A percentile compares a stretch with the other conserved stretches of the same genome.
Evolutionary conservation across 2,113 vertebrate genomes (phyloP).

Genomic region (Chitala chitala): DNA sequence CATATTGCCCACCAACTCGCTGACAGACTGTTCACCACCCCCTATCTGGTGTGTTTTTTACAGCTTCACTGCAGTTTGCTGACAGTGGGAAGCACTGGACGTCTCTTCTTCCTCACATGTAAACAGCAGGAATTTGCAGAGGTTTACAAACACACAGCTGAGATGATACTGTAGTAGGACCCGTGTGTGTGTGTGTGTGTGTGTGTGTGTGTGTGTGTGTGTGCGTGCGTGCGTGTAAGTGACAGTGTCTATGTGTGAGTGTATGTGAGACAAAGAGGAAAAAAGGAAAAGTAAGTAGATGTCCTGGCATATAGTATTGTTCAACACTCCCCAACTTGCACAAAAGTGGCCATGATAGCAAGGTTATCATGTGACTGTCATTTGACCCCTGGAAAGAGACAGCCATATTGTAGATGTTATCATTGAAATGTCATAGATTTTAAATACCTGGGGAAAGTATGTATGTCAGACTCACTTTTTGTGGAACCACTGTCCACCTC

Average conservation of each 20-base stretch:
- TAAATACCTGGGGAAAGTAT: no score
- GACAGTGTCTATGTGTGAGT: background rate
- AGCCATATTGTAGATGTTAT: no score
- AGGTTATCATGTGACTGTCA: no score
- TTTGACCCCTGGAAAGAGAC: no score
- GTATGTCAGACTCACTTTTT: no score
- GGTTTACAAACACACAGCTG: constrained; percentile 34
- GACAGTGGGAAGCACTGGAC: constrained; percentile 32
- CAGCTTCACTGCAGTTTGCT: constrained; percentile 42
- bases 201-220: background rate
- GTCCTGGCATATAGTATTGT: background rate
- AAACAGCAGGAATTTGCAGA: constrained; percentile 8
- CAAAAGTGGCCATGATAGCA: background rate
- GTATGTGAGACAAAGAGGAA: background rate
- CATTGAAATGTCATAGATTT: no score
- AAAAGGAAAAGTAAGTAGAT: no score
- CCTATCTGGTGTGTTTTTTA: no score
- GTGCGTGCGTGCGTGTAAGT: background rate
- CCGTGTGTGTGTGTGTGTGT: background rate
- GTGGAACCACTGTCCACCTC: no score
- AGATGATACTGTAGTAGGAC: constrained; percentile 16
- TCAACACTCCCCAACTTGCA: no score
- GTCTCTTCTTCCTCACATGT: constrained; percentile 15
- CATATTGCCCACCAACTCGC: constrained; percentile 33
- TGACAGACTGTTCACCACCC: background rate